A percentile compares a stretch with the other conserved stretches of the same genome.
These are phyloP conservation scores for Drosophila arawakana DNA, from an alignment of 1,140 invertebrate genomes.

Conservation along the genomic window DNA sequence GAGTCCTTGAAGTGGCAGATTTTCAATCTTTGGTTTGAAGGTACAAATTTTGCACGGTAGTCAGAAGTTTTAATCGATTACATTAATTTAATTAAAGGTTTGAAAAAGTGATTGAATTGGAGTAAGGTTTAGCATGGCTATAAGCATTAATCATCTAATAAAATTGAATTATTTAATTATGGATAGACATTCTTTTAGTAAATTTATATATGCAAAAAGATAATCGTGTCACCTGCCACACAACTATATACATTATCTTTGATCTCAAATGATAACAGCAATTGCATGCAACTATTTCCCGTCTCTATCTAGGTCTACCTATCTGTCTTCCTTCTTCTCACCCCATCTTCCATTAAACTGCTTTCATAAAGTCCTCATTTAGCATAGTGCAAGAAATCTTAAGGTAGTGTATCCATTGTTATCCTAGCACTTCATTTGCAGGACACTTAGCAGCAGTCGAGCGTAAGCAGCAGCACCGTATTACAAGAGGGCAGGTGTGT, in stretches of 20 bases:
- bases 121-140: too few species aligned
- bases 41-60: too few species aligned
- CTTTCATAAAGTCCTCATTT: conserved; percentile 19
- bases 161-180: too few species aligned
- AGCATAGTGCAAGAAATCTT: conserved; percentile 34
- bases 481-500: conserved; percentile 49
- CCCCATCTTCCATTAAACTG: neutral
- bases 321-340: neutral
- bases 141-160: too few species aligned
- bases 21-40: too few species aligned
- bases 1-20: too few species aligned
- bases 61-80: too few species aligned
- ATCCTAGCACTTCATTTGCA: conserved; percentile 50
- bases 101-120: too few species aligned
- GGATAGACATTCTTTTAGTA: too few species aligned
- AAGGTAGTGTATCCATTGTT: conserved; percentile 24
- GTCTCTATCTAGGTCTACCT: too few species aligned
- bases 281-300: conserved; percentile 13
- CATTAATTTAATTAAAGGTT: too few species aligned
- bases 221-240: neutral
- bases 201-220: neutral
- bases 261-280: conserved; percentile 13
- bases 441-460: conserved; percentile 48
- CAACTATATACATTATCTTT: conserved; percentile 16
- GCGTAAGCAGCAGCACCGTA: conserved; percentile 29